A percentile compares a stretch with the other conserved stretches of the same genome.
Evolutionary conservation across 2,797 vertebrate species (phyloP).

Genomic region (Sardinella longiceps): DNA sequence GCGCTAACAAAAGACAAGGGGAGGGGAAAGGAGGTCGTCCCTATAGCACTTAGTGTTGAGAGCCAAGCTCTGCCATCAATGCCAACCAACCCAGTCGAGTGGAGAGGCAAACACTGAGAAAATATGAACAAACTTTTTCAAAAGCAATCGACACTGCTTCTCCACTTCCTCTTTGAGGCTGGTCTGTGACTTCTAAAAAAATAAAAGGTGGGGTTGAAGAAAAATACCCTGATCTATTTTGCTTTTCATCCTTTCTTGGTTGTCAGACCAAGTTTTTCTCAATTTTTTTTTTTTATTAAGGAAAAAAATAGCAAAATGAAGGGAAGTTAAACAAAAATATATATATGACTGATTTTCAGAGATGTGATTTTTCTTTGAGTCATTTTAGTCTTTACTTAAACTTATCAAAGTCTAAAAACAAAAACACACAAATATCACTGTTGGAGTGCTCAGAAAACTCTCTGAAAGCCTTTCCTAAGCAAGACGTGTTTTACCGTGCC

Average conservation of each 20-base stretch:
- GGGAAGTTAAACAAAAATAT: conserved; percentile 59
- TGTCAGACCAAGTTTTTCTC: conserved; percentile 58
- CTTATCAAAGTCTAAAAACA: conserved; percentile 63
- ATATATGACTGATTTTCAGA: conserved; percentile 57
- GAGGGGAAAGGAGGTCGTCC: conserved; percentile 61
- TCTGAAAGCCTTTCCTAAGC: conserved; percentile 59
- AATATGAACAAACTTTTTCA: conserved; percentile 59
- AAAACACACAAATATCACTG: conserved; percentile 69
- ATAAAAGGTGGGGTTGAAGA: neutral
- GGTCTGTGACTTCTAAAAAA: conserved; percentile 60
- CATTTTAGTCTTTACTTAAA: conserved; percentile 43
- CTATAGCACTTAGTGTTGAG: conserved; percentile 79
- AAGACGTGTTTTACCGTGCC: neutral
- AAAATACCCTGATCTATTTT: conserved; percentile 52
- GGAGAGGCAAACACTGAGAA: conserved; percentile 67
- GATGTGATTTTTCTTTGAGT: conserved; percentile 51
- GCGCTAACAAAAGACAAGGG: conserved; percentile 61
- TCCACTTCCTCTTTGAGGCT: conserved; percentile 61
- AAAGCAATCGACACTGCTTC: conserved; percentile 75
- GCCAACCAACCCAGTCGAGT: conserved; percentile 69
- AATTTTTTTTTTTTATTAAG: neutral
- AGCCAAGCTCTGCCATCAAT: conserved; percentile 66
- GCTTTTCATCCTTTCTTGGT: conserved; percentile 59
- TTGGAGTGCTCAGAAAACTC: conserved; percentile 74
- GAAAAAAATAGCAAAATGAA: conserved; percentile 77